phyloP scores from a whole-genome alignment of 2,113 vertebrate genomes.

The Xenus cinereus region DNA sequence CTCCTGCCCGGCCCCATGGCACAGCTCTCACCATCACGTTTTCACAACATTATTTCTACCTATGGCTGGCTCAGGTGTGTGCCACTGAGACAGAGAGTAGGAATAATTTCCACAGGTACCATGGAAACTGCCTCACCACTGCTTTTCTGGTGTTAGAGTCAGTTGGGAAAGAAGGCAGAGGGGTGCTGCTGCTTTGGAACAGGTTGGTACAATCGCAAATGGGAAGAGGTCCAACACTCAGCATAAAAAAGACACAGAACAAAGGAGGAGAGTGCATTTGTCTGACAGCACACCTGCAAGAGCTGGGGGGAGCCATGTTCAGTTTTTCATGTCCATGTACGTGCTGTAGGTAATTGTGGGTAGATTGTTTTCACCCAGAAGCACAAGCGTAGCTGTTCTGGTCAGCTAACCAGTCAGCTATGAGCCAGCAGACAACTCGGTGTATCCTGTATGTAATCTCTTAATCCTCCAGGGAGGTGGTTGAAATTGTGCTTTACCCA shows the following conservation, averaged over 20 bases:
- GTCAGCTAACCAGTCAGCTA: not conserved
- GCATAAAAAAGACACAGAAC: not conserved
- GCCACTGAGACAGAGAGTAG: not conserved
- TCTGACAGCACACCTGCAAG: not conserved
- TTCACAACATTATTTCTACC: not conserved
- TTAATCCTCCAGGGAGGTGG: not conserved
- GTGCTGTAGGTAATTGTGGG: rapidly evolving
- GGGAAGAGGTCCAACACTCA: not conserved
- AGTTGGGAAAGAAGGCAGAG: not conserved
- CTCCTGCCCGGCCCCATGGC: not conserved
- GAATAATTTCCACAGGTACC: not conserved
- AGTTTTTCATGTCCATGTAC: not conserved
- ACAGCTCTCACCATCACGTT: not conserved
- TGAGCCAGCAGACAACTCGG: not conserved
- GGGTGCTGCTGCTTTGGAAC: not conserved
- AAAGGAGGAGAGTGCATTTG: not conserved
- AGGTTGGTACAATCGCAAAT: rapidly evolving
- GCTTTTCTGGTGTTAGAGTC: not conserved
- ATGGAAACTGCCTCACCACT: not conserved
- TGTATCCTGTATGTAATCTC: not conserved
- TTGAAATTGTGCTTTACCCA: not conserved
- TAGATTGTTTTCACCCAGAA: not conserved
- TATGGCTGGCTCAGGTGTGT: not conserved
- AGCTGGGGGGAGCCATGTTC: not conserved
- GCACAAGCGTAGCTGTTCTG: not conserved